phyloP scores from a whole-genome alignment of 2,888 invertebrate species.

The Adineta ricciae region DNA sequence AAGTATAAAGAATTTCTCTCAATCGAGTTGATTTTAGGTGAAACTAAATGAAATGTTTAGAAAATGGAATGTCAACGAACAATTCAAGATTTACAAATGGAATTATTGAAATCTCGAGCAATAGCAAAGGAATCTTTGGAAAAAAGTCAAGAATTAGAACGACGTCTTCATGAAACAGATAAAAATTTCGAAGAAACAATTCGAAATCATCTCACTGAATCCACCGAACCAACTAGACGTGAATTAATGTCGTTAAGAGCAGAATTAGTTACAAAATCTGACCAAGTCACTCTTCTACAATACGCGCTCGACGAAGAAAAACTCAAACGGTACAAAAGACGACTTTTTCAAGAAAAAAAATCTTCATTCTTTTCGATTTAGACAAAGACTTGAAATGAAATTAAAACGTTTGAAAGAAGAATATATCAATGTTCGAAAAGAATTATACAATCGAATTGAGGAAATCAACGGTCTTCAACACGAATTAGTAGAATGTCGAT shows the following conservation, averaged over 20 bases:
- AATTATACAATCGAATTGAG: not conserved
- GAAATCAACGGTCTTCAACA: not conserved
- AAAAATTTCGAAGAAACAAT: not conserved
- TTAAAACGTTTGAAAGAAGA: constrained; percentile 7
- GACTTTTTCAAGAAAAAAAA: no score
- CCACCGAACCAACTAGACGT: not conserved
- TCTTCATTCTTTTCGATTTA: not conserved
- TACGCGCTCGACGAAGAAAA: not conserved
- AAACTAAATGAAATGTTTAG: not conserved
- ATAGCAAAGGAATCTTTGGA: not conserved
- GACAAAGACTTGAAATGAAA: constrained; percentile 20
- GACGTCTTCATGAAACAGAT: not conserved
- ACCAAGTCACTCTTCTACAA: not conserved
- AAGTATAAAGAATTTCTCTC: not conserved
- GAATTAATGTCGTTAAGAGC: not conserved
- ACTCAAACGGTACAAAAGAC: not conserved
- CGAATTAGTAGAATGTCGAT: not conserved
- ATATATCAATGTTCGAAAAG: not conserved
- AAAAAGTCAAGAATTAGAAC: not conserved
- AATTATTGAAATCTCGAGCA: not conserved
- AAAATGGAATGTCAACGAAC: not conserved
- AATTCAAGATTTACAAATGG: not conserved
- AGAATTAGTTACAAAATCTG: not conserved
- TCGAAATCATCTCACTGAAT: not conserved
- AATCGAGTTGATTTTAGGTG: no score